Conservation (phyloP, 2,797 vertebrate species). For the Echeneis naucrates region DNA sequence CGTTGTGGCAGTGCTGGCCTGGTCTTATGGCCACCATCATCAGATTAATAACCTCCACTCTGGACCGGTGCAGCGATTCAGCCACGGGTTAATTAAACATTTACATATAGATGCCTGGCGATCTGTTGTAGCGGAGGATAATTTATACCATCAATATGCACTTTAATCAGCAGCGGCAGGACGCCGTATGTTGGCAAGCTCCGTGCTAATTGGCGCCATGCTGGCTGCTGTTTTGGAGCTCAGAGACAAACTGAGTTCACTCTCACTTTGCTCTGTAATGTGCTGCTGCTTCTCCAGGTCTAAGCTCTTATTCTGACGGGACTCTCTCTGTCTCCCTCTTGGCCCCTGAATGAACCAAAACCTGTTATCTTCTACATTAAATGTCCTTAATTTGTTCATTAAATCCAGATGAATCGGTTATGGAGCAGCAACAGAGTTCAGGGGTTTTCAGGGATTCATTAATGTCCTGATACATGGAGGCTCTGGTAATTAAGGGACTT, state of each 20-base stretch:
- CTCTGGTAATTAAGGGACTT: constrained; percentile 20
- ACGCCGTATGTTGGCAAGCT: constrained; percentile 90
- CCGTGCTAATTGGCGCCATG: constrained; percentile 95
- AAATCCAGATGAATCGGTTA: constrained; percentile 48
- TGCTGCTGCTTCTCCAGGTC: constrained; percentile 14
- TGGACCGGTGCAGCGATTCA: constrained; percentile 89
- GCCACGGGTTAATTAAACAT: constrained; percentile 98
- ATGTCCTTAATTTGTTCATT: constrained; percentile 64
- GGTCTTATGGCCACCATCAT: constrained; percentile 70
- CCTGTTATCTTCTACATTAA: constrained; percentile 44
- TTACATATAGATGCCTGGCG: constrained; percentile 94
- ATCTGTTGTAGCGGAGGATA: constrained; percentile 87
- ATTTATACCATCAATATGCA: constrained; percentile 88
- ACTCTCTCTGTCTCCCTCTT: constrained; percentile 28
- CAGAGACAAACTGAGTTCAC: constrained; percentile 83
- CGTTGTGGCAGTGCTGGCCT: constrained; percentile 51
- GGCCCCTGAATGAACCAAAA: constrained; percentile 65
- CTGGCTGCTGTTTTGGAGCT: constrained; percentile 91
- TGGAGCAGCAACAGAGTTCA: constrained; percentile 12
- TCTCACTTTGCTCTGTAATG: constrained; percentile 47
- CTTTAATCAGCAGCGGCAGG: constrained; percentile 94
- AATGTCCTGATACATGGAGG: not conserved
- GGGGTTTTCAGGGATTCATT: constrained; percentile 27
- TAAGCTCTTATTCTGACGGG: constrained; percentile 46
- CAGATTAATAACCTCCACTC: constrained; percentile 88